Evolutionary conservation across 2,797 vertebrate genomes (phyloP), one percentile per base, ranked within the genome.

Genomic region (Borostomias antarcticus): DNA sequence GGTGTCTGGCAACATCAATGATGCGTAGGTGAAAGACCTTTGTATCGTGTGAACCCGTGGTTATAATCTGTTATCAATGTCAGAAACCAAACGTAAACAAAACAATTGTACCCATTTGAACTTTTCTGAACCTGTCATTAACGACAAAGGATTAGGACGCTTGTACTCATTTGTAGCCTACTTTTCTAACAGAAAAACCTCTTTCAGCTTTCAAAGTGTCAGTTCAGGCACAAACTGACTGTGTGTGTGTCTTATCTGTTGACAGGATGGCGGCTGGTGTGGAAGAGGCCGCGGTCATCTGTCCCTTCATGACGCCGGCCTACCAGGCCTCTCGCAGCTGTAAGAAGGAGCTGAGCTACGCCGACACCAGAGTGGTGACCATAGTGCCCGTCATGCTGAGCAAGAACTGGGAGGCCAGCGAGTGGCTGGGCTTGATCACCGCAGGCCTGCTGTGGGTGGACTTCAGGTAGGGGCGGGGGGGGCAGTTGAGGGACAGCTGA

Each of bases 351-450:
- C 76, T 89, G 3, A 88, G 58, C 79, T 85, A 84, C 1, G 84
- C 84, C 0, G 85, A 89, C 43, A 70, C 5, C 67, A 72, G 77
- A 54, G 74, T 80, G 77, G 81, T 82, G 17, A 6, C 48, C 57
- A 58, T 85, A 0, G 76, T 88, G 29, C 85, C 83, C 0, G 74
- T 86, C 53, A 88, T 89, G 85, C 21, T 87, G 63, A 30, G 76
- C 25, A 43, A 69, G 17, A 63, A 84, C 77, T 86, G 86, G 86
- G 85, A 86, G 73, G 79, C 88, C 72, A 86, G 78, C 1, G 85
- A 89, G 78, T 87, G 86, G 82, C 74, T 89, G 64, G 85, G 85
- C 0, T 76, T 88, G 78, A 80, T 88, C 76, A 88, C 82, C 1
- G 82, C 85, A 3, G 66, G 85, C 0, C 73, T 84, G 73, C 82